phyloP scores from a whole-genome alignment of 1,140 invertebrate genomes.

The Drosophila paulistorum region DNA sequence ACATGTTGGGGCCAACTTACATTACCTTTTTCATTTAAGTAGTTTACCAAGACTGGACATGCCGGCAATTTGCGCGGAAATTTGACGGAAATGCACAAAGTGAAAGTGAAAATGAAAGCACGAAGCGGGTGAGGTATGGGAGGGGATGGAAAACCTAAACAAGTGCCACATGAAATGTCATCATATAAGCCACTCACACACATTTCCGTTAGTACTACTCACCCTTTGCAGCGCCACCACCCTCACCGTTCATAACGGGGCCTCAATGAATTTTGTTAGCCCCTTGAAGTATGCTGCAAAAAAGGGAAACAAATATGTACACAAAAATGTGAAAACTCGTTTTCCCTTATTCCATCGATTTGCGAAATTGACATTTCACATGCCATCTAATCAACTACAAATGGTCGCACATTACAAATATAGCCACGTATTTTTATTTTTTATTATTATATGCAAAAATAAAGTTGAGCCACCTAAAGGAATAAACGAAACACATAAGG shows the following conservation, averaged over 20 bases:
- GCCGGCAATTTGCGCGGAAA: conserved; percentile 79
- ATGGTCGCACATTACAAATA: conserved; percentile 41
- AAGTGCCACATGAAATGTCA: conserved; percentile 24
- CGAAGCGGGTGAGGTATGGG: not conserved
- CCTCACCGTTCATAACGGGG: too few relatives aligned
- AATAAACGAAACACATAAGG: conserved; percentile 5
- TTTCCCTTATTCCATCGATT: conserved; percentile 5
- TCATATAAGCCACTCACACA: conserved; percentile 27
- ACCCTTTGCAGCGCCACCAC: too few relatives aligned
- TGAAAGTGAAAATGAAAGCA: conserved; percentile 58
- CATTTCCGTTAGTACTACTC: not conserved
- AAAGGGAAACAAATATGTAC: not conserved
- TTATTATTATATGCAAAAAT: conserved; percentile 27
- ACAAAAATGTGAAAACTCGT: not conserved
- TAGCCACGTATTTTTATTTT: conserved; percentile 40
- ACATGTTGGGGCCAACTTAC: conserved; percentile 10
- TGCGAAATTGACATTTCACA: conserved; percentile 6
- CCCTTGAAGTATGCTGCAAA: not conserved
- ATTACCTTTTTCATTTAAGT: not conserved
- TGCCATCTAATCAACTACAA: conserved; percentile 26
- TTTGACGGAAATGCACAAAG: conserved; percentile 80
- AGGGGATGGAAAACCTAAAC: too few relatives aligned
- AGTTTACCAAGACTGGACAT: conserved; percentile 50
- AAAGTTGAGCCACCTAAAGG: not conserved
- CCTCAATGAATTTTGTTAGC: not conserved